Conservation (phyloP, 2,113 vertebrate species). For the Casuarius casuarius region DNA sequence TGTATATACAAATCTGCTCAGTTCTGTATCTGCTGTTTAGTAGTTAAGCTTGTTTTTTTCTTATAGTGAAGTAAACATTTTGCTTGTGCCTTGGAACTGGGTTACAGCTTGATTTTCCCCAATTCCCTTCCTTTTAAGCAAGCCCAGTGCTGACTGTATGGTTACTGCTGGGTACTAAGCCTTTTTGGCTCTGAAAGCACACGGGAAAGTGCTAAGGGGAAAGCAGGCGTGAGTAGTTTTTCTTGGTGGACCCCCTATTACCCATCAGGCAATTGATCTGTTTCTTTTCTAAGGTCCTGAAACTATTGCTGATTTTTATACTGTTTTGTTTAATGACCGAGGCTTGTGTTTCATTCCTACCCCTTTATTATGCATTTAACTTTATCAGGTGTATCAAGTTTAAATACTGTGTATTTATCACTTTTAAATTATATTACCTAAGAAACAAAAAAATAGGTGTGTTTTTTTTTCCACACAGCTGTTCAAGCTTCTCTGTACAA, state of each 20-base stretch:
- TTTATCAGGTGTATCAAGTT: slow-evolving; percentile 81
- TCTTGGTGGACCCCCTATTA: slow-evolving; percentile 15
- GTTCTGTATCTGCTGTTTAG: slow-evolving; percentile 33
- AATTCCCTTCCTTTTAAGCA: slow-evolving; percentile 9
- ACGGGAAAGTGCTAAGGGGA: slow-evolving; percentile 52
- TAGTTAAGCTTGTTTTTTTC: slow-evolving; percentile 1
- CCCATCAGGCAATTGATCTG: slow-evolving; percentile 27
- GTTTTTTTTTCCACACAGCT: slow-evolving; percentile 72
- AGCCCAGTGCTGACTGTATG: slow-evolving; percentile 32
- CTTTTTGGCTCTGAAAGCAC: slow-evolving; percentile 57
- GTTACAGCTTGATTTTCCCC: slow-evolving; percentile 53
- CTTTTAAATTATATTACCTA: slow-evolving; percentile 75
- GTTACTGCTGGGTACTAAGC: slow-evolving; percentile 42
- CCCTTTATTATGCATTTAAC: slow-evolving; percentile 81
- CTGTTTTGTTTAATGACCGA: slow-evolving; percentile 55
- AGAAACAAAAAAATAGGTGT: slow-evolving; percentile 58
- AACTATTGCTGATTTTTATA: slow-evolving; percentile 71
- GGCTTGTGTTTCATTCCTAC: slow-evolving; percentile 71
- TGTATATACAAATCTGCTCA: slow-evolving; percentile 5
- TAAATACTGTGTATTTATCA: slow-evolving; percentile 86
- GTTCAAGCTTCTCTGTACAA: slow-evolving; percentile 77
- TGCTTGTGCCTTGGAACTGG: slow-evolving; percentile 67
- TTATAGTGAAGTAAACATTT: slow-evolving; percentile 42
- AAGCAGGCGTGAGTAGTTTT: slow-evolving; percentile 37
- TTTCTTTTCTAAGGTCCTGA: slow-evolving; percentile 56